Evolutionary conservation across 2,113 vertebrate species (phyloP).

Genomic region (Apeltes quadracus): DNA sequence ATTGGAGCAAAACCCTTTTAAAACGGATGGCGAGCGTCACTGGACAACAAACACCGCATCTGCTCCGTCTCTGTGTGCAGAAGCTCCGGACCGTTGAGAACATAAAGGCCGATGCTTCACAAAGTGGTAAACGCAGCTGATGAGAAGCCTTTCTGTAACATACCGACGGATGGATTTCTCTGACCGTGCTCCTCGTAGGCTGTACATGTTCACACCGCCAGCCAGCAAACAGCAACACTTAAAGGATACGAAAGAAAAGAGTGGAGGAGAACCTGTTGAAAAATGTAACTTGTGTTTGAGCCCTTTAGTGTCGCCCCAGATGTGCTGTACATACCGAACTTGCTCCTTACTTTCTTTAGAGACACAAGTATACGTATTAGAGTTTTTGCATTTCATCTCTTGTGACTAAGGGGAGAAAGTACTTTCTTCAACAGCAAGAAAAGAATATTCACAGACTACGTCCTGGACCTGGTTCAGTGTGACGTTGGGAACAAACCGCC

Average conservation of each 20-base stretch:
- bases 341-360: constrained; percentile 29
- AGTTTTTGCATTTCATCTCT: constrained; percentile 30
- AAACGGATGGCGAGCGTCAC: constrained; percentile 46
- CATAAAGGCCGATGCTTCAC: constrained; percentile 55
- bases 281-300: constrained; percentile 64
- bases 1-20: constrained; percentile 29
- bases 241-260: constrained; percentile 37
- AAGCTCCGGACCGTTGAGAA: constrained; percentile 43
- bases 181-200: constrained; percentile 28
- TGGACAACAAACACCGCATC: constrained; percentile 50
- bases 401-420: background rate
- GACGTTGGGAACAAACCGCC: constrained; percentile 39
- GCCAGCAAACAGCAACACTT: constrained; percentile 34
- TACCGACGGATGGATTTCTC: constrained; percentile 16
- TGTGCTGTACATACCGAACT: constrained; percentile 50
- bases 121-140: constrained; percentile 70
- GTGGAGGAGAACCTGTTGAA: constrained; percentile 21
- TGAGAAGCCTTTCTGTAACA: constrained; percentile 39
- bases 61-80: constrained; percentile 50
- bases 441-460: constrained; percentile 61
- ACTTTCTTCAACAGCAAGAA: constrained; percentile 12
- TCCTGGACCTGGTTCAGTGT: constrained; percentile 41
- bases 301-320: constrained; percentile 63
- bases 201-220: constrained; percentile 18
- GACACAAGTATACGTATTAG: constrained; percentile 12